phyloP scores from a whole-genome alignment of 1,140 invertebrate genomes.

The Aleiodes sp. region DNA sequence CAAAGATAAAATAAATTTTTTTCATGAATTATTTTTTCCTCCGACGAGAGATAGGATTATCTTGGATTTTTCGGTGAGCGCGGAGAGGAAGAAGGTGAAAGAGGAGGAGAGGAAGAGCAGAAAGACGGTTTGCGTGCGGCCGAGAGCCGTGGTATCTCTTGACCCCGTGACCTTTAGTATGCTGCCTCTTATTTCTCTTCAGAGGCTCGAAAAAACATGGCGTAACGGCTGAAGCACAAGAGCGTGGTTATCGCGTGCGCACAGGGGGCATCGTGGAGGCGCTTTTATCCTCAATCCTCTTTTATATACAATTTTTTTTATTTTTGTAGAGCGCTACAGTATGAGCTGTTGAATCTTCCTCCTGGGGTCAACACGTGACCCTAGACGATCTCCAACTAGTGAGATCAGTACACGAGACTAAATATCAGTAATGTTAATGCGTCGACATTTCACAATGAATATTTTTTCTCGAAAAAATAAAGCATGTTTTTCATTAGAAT shows the following conservation, averaged over 20 bases:
- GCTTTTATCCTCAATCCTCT: conserved; percentile 2
- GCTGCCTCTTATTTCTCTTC: conserved; percentile 23
- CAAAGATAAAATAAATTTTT: no score
- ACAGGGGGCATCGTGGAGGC: conserved; percentile 3
- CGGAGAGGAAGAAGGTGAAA: conserved; percentile 26
- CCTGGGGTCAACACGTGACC: no score
- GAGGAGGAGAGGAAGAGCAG: conserved; percentile 23
- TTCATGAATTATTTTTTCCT: no score
- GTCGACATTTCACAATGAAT: no score
- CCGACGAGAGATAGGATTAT: conserved; percentile 23
- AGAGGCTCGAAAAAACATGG: conserved; percentile 18
- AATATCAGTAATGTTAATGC: no score
- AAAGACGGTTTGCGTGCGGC: conserved; percentile 26
- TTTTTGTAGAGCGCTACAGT: no score
- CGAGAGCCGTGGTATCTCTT: conserved; percentile 12
- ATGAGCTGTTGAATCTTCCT: no score
- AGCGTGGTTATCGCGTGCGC: conserved; percentile 10
- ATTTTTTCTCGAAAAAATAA: no score
- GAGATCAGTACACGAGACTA: no score
- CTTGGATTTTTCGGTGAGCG: background rate
- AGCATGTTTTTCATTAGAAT: no score
- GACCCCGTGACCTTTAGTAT: background rate
- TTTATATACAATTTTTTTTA: no score
- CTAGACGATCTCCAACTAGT: no score
- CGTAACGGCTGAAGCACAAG: conserved; percentile 6